phyloP scores from a whole-genome alignment of 2,888 invertebrate species.

The Andrena praecox region DNA sequence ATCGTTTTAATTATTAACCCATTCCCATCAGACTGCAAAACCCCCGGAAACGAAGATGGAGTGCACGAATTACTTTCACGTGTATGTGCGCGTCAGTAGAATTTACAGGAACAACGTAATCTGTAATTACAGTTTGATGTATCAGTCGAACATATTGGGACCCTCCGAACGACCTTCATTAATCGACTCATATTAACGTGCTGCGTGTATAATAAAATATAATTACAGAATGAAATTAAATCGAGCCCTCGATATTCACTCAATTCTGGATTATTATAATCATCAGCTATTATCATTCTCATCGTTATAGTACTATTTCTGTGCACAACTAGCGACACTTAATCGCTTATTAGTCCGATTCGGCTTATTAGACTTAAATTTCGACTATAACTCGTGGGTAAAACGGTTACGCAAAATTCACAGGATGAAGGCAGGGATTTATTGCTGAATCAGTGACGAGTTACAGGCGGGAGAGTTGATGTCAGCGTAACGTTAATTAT shows the following conservation, averaged over 20 bases:
- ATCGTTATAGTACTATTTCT: neutral
- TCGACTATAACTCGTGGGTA: neutral
- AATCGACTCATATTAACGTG: neutral
- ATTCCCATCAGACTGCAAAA: neutral
- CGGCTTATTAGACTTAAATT: neutral
- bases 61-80: neutral
- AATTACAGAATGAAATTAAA: neutral
- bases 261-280: neutral
- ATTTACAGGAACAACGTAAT: neutral
- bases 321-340: neutral
- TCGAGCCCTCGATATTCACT: neutral
- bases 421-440: neutral
- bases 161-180: neutral
- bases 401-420: neutral
- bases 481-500: neutral
- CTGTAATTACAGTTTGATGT: neutral
- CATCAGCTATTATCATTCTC: neutral
- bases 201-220: neutral
- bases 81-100: neutral
- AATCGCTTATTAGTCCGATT: neutral
- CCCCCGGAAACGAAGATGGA: neutral
- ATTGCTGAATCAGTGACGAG: neutral
- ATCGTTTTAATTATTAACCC: constrained; percentile 18
- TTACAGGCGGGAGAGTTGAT: neutral
- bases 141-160: neutral